Evolutionary conservation across 2,888 invertebrate species (phyloP).

Genomic region (Acanthosoma haemorrhoidale): DNA sequence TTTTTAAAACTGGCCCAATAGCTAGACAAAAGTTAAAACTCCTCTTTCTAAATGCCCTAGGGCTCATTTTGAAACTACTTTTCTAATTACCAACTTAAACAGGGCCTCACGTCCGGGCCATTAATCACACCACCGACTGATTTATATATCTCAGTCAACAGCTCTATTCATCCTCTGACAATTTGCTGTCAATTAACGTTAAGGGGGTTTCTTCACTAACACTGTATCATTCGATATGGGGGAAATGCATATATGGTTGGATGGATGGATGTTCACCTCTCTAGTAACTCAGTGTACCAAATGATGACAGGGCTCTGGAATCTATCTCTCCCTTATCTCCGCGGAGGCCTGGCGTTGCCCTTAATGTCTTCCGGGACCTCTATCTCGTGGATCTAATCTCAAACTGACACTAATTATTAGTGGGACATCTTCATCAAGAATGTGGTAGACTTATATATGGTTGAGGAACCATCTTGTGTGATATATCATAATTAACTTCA

Average conservation of each 20-base stretch:
- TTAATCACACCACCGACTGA: not conserved
- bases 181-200: no score
- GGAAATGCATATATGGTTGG: no score
- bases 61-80: not conserved
- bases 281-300: no score
- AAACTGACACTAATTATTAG: not conserved
- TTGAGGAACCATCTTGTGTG: not conserved
- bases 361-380: slow-evolving; percentile 9
- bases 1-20: not conserved
- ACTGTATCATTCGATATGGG: no score
- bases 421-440: slow-evolving; percentile 6
- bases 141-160: not conserved
- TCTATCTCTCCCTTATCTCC: not conserved
- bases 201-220: no score
- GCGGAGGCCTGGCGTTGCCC: not conserved
- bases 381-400: not conserved
- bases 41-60: not conserved
- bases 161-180: no score
- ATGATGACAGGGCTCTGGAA: no score
- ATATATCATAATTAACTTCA: not conserved
- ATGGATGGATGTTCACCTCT: no score
- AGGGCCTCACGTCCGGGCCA: not conserved
- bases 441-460: not conserved
- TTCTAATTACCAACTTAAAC: not conserved
- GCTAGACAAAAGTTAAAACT: not conserved